Conservation (phyloP, 2,888 invertebrate species). For the Hymenopus coronatus region DNA sequence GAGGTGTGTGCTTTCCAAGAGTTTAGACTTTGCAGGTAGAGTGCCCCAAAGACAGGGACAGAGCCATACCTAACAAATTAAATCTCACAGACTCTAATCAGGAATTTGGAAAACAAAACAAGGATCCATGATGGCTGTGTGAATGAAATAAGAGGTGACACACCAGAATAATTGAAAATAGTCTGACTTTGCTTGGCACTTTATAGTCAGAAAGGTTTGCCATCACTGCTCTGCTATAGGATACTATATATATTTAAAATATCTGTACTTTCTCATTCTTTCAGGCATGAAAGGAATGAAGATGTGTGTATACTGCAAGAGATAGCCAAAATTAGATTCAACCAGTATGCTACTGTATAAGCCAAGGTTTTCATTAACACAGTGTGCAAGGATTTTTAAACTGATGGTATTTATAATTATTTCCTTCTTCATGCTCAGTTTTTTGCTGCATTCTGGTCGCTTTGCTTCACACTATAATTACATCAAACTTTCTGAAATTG, state of each 20-base stretch:
- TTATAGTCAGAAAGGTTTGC: too few relatives aligned
- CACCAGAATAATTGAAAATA: too few relatives aligned
- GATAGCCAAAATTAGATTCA: neutral
- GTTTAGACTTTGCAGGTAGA: too few relatives aligned
- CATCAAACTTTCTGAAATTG: conserved; percentile 24
- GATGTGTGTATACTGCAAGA: neutral
- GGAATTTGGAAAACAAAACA: too few relatives aligned
- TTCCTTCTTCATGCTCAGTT: conserved; percentile 6
- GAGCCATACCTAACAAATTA: too few relatives aligned
- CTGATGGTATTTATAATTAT: neutral
- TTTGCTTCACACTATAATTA: conserved; percentile 31
- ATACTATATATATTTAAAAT: neutral
- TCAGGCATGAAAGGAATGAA: neutral
- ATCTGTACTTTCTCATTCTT: neutral
- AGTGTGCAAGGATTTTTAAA: neutral
- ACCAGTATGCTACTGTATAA: neutral
- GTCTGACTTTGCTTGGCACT: too few relatives aligned
- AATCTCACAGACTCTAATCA: too few relatives aligned
- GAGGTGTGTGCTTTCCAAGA: too few relatives aligned
- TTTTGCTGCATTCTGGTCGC: conserved; percentile 26
- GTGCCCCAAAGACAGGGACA: too few relatives aligned
- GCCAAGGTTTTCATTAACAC: neutral
- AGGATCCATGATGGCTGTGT: too few relatives aligned
- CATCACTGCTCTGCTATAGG: too few relatives aligned
- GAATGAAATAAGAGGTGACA: too few relatives aligned